Percentiles rank a stretch among this genome's conserved stretches.
These are phyloP conservation scores for Callospermophilus lateralis DNA, from an alignment of 2,113 vertebrate species.

Conservation along the genomic window DNA sequence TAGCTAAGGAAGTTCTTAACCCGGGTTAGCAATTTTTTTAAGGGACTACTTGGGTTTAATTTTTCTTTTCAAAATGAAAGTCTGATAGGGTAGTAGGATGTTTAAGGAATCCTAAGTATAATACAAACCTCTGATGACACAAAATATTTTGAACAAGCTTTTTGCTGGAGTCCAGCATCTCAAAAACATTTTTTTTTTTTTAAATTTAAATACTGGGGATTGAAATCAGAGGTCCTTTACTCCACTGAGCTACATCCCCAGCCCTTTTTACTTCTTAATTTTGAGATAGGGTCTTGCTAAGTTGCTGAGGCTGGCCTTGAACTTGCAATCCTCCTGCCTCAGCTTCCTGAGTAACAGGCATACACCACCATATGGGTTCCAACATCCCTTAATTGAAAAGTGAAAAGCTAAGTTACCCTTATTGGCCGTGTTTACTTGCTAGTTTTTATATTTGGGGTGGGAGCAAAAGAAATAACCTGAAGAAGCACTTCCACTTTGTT, in stretches of 20 bases:
- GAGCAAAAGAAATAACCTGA: background rate
- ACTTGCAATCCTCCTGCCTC: background rate
- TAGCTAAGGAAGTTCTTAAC: constrained; percentile 60
- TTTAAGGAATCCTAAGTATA: constrained; percentile 43
- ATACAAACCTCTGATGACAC: constrained; percentile 31
- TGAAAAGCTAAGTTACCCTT: constrained; percentile 51
- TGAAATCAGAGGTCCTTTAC: background rate
- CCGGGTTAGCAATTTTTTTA: constrained; percentile 9
- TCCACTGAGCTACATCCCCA: background rate
- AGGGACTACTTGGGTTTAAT: constrained; percentile 49
- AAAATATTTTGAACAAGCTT: constrained; percentile 47
- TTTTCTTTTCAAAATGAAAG: constrained; percentile 6
- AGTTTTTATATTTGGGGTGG: no score
- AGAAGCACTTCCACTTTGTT: constrained; percentile 33
- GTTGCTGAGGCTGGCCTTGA: background rate
- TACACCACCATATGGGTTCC: background rate
- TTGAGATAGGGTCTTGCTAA: background rate
- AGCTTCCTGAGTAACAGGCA: background rate
- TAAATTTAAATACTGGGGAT: background rate
- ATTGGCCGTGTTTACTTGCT: background rate
- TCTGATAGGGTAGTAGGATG: constrained; percentile 25
- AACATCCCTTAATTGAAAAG: background rate
- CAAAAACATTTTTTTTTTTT: no score
- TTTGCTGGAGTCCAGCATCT: background rate
- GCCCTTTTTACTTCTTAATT: background rate